phyloP scores from a whole-genome alignment of 1,140 invertebrate genomes.

The Belonocnema kinseyi region DNA sequence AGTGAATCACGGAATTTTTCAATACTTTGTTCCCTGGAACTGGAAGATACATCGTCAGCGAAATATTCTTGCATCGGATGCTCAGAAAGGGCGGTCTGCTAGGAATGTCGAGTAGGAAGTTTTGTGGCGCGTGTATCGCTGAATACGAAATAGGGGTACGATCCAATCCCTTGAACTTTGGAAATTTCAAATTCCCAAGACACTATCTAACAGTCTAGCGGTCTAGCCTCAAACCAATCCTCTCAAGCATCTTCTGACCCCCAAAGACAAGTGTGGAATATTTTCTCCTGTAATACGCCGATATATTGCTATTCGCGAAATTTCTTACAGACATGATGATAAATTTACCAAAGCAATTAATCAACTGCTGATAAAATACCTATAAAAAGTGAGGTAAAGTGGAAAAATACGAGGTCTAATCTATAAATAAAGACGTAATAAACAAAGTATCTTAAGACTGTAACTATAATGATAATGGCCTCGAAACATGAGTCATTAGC shows the following conservation, averaged over 20 bases:
- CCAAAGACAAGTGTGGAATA: no score
- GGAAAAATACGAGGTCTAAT: no score
- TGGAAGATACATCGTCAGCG: constrained; percentile 34
- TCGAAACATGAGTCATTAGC: no score
- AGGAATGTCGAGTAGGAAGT: constrained; percentile 67
- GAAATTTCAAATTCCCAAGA: constrained; percentile 64
- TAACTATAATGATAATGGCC: no score
- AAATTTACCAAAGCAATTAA: no score
- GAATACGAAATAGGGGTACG: constrained; percentile 67
- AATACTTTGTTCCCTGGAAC: background rate
- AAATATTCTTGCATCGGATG: constrained; percentile 46
- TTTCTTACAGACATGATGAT: no score
- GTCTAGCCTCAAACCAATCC: constrained; percentile 37
- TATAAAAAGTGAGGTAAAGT: no score
- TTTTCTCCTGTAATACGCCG: no score
- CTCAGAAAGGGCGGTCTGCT: constrained; percentile 63
- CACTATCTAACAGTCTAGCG: constrained; percentile 18
- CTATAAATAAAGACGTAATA: no score
- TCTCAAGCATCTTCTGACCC: background rate
- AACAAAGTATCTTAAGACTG: no score
- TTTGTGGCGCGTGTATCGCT: constrained; percentile 62
- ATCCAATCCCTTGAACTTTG: constrained; percentile 60
- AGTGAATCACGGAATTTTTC: background rate
- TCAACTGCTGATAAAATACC: no score
- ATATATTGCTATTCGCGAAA: no score